Evolutionary conservation across 2,888 invertebrate species (phyloP).

Genomic region (Craniophora ligustri): DNA sequence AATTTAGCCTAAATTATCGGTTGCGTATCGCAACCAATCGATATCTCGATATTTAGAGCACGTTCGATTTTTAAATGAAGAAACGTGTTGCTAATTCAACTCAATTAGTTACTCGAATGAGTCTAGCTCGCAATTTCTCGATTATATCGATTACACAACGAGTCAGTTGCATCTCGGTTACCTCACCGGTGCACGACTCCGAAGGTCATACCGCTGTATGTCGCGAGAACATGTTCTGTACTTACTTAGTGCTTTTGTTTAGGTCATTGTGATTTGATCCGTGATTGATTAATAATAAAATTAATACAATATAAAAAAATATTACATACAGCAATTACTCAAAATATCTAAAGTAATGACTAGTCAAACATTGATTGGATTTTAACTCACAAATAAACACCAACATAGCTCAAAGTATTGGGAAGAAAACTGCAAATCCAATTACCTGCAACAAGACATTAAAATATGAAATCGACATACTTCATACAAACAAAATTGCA

Average conservation of each 20-base stretch:
- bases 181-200: slow-evolving; percentile 59
- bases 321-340: too few relatives aligned
- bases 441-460: slow-evolving; percentile 56
- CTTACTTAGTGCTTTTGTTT: slow-evolving; percentile 23
- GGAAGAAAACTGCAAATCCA: not conserved
- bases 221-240: slow-evolving; percentile 13
- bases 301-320: too few relatives aligned
- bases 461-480: too few relatives aligned
- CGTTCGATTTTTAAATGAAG: slow-evolving; percentile 43
- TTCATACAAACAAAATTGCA: too few relatives aligned
- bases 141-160: slow-evolving; percentile 67
- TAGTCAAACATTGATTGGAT: not conserved
- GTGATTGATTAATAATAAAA: not conserved
- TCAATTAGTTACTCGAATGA: slow-evolving; percentile 54
- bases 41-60: slow-evolving; percentile 32
- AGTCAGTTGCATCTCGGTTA: slow-evolving; percentile 65
- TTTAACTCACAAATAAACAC: slow-evolving; percentile 7
- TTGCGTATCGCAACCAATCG: slow-evolving; percentile 39
- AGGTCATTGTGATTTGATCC: slow-evolving; percentile 1
- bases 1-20: slow-evolving; percentile 17
- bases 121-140: slow-evolving; percentile 57
- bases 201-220: slow-evolving; percentile 58
- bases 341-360: too few relatives aligned
- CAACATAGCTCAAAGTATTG: not conserved
- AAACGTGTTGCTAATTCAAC: slow-evolving; percentile 43